These are phyloP conservation scores for Mycalesis mineus DNA, from an alignment of 2,888 invertebrate genomes.

Conservation along the genomic window DNA sequence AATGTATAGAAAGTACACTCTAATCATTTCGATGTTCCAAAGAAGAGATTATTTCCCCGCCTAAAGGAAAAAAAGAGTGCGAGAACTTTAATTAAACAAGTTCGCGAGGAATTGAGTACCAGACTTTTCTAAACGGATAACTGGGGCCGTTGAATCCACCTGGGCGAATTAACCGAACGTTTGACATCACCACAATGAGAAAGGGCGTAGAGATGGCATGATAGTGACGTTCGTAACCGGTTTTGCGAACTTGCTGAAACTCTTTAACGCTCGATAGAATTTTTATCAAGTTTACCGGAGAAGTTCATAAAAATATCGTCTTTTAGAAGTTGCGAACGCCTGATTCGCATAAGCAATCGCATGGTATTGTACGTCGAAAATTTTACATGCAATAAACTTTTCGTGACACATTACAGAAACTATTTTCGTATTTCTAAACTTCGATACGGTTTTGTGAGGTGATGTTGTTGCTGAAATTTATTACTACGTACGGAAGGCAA, in stretches of 20 bases:
- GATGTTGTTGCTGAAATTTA: background rate
- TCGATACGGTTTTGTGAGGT: background rate
- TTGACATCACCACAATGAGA: conserved; percentile 26
- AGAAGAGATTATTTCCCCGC: conserved; percentile 69
- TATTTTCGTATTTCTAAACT: conserved; percentile 8
- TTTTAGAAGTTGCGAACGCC: conserved; percentile 30
- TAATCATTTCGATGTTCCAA: conserved; percentile 42
- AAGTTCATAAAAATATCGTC: conserved; percentile 33
- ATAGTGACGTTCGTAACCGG: conserved; percentile 40
- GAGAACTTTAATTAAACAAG: conserved; percentile 79
- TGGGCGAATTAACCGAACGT: conserved; percentile 46
- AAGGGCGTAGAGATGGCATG: conserved; percentile 33
- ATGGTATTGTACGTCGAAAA: conserved; percentile 19
- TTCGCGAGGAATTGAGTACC: conserved; percentile 69
- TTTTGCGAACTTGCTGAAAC: conserved; percentile 34
- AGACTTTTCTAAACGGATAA: conserved; percentile 76
- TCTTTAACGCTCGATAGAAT: conserved; percentile 45
- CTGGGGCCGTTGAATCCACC: conserved; percentile 69
- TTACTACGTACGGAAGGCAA: conserved; percentile 5
- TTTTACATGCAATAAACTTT: conserved; percentile 22
- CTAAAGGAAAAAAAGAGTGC: conserved; percentile 75
- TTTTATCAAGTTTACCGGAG: conserved; percentile 44
- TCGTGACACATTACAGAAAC: conserved; percentile 4
- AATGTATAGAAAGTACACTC: conserved; percentile 30
- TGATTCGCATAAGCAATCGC: conserved; percentile 35